phyloP scores from a whole-genome alignment of 2,797 vertebrate genomes.

The Catostomus latipinnis region DNA sequence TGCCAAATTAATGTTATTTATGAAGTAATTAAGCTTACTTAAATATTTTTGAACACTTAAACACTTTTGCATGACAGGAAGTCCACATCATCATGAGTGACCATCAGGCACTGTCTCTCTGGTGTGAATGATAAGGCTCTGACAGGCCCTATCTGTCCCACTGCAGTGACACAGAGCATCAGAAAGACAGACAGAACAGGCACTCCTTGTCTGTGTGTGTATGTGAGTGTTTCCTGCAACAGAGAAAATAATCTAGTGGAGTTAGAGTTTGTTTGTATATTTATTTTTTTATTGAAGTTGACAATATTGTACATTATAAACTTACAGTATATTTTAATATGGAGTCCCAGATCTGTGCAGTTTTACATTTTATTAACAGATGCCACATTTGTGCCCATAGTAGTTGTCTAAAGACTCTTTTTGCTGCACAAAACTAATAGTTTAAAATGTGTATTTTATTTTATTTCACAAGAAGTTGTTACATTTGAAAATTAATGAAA shows the following conservation, averaged over 20 bases:
- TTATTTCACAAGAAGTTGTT: too few species aligned
- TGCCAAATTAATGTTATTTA: background rate
- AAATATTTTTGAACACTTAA: too few species aligned
- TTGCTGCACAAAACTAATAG: too few species aligned
- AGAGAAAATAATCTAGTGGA: background rate
- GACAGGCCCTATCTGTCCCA: slow-evolving; percentile 40
- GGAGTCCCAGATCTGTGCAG: background rate
- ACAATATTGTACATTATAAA: background rate
- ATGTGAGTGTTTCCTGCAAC: slow-evolving; percentile 1
- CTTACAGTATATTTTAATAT: background rate
- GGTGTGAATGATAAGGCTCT: slow-evolving; percentile 61
- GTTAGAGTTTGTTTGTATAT: background rate
- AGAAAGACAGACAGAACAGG: slow-evolving; percentile 15
- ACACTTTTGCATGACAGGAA: background rate
- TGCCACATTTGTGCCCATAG: background rate
- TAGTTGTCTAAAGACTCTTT: too few species aligned
- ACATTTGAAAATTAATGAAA: too few species aligned
- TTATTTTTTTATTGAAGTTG: background rate
- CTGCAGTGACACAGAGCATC: slow-evolving; percentile 36
- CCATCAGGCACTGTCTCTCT: slow-evolving; percentile 32
- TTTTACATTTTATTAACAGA: slow-evolving; percentile 28
- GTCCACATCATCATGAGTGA: background rate
- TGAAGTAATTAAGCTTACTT: background rate
- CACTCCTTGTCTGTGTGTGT: slow-evolving; percentile 25
- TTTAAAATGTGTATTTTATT: too few species aligned